phyloP scores from a whole-genome alignment of 2,888 invertebrate species.

The Proisotoma minuta region DNA sequence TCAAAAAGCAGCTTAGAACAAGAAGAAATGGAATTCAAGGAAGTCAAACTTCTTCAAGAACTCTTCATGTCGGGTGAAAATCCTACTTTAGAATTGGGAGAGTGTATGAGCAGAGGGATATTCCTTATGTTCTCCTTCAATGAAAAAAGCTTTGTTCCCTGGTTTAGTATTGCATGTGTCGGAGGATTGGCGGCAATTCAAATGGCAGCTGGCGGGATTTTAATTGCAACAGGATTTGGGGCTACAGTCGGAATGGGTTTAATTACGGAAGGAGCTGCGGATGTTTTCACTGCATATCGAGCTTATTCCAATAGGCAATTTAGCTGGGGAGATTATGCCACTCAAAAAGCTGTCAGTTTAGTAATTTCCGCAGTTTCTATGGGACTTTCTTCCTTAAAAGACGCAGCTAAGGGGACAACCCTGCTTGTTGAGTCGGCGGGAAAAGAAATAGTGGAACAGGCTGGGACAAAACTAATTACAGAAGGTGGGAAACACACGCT shows the following conservation, averaged over 20 bases:
- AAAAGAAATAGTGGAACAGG: slow-evolving; percentile 14
- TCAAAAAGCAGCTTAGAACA: slow-evolving; percentile 3
- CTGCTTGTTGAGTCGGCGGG: slow-evolving; percentile 5
- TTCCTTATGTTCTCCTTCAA: slow-evolving; percentile 14
- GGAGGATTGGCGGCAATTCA: slow-evolving; percentile 14
- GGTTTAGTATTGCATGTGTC: slow-evolving; percentile 17
- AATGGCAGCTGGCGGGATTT: slow-evolving; percentile 10
- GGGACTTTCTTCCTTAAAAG: slow-evolving; percentile 17
- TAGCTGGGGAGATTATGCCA: slow-evolving; percentile 24
- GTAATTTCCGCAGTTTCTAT: slow-evolving; percentile 19
- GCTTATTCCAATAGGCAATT: slow-evolving; percentile 17
- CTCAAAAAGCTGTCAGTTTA: slow-evolving; percentile 25
- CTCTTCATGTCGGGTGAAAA: slow-evolving; percentile 1
- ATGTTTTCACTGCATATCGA: slow-evolving; percentile 11
- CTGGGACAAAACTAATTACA: not conserved
- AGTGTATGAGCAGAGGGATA: slow-evolving; percentile 14
- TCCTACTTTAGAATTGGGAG: slow-evolving; percentile 12
- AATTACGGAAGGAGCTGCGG: slow-evolving; percentile 23
- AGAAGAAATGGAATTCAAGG: slow-evolving; percentile 11
- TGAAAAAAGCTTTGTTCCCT: slow-evolving; percentile 21
- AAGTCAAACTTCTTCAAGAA: slow-evolving; percentile 1
- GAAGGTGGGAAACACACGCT: not conserved
- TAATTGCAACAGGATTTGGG: slow-evolving; percentile 26
- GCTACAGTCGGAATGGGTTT: slow-evolving; percentile 23
- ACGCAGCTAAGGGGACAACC: slow-evolving; percentile 11